Evolutionary conservation across 2,113 vertebrate species (phyloP), one percentile per base, ranked within the genome.

Genomic region (Nansenia antarctica): DNA sequence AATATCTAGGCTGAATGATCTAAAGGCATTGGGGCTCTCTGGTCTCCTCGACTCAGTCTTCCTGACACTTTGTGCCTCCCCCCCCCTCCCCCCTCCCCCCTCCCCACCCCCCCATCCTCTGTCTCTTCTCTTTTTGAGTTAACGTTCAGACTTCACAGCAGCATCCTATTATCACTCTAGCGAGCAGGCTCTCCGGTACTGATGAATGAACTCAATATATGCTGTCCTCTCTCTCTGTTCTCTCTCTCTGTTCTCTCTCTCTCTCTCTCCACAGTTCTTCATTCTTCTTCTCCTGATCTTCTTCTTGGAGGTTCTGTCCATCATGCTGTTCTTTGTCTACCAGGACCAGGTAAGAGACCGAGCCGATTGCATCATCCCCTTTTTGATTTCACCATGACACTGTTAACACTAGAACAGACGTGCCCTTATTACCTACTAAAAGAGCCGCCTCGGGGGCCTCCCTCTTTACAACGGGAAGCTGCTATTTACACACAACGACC

Each of bases 271-370:
- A 30, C 94, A 99, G 97, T 98, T 99, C 93, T 99, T 98, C 81
- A 91, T 98, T 86, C 81, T 96, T 83, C 92, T 99, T 76, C 92
- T 99, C 82, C 91, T 98, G 79, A 94, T 98, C 88, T 94, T 99
- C 86, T 91, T 98, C 84, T 89, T 99, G 88, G 97, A 99, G 84
- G 92, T 95, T 82, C 91, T 94, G 63, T 90, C 92, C 66, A 93
- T 95, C 77, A 92, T 95, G 89, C 94, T 99, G n/a, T 98, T 98
- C 93, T 97, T 96, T 59, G 90, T 93, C 85, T 98, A 98, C 87
- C 95, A 94, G 0, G 95, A 99, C 73, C 91, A 98, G 97, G 97
- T 98, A 91, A 82, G 85, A n/a, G n/a, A n/a, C n/a, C n/a, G n/a
- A n/a, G n/a, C 73, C 42, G 5, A 35, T 35, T 29, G 9, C 27